These are phyloP conservation scores for Protaetia brevitarsis DNA, from an alignment of 1,140 invertebrate genomes.

Conservation along the genomic window DNA sequence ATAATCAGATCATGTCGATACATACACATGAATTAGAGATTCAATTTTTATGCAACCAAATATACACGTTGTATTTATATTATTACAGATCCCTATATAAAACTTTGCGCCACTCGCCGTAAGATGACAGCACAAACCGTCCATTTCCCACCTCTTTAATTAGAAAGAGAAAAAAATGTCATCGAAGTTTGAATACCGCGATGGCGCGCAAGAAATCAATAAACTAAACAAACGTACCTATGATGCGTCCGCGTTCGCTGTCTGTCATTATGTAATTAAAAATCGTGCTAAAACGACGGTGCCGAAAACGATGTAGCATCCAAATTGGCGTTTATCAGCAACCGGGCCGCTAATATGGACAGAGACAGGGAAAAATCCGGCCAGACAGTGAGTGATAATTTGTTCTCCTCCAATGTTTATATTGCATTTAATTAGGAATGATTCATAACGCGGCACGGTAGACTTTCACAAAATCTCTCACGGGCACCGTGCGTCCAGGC, in stretches of 20 bases:
- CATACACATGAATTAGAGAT: too few relatives aligned
- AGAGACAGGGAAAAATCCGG: background rate
- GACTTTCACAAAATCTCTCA: conserved; percentile 7
- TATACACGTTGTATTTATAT: too few relatives aligned
- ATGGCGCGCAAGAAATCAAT: conserved; percentile 21
- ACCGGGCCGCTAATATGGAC: too few relatives aligned
- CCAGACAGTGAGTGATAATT: background rate
- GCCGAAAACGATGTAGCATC: background rate
- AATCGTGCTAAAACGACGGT: background rate
- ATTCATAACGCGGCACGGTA: conserved; percentile 2
- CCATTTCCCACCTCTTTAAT: background rate
- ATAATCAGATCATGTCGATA: too few relatives aligned
- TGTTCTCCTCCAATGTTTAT: background rate
- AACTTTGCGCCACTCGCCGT: background rate
- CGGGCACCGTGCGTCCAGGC: background rate
- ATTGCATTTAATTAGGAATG: background rate
- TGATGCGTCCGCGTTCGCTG: background rate
- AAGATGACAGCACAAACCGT: background rate
- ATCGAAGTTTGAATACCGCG: conserved; percentile 13
- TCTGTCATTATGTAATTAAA: conserved; percentile 22
- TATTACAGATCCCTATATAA: background rate
- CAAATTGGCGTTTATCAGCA: background rate
- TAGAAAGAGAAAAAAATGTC: background rate
- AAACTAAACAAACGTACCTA: conserved; percentile 22
- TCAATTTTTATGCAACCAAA: too few relatives aligned